Conservation (phyloP, 2,888 invertebrate species). For the Tridacna gigas region DNA sequence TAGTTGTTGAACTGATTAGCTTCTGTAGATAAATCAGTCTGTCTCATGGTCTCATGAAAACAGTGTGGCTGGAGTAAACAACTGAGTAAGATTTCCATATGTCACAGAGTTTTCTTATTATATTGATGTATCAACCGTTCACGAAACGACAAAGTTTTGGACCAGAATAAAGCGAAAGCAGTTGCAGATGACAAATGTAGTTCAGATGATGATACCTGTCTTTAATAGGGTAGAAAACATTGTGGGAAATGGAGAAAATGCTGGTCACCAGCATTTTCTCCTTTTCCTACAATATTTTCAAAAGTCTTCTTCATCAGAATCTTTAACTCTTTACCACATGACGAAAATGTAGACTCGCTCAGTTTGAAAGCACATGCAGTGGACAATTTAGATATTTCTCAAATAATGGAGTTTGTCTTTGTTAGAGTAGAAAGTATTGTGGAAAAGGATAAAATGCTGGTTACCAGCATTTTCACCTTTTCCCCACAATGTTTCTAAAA, state of each 20-base stretch:
- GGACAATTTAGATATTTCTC: background rate
- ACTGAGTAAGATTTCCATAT: too few species aligned
- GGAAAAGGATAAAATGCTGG: background rate
- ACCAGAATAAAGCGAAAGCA: too few species aligned
- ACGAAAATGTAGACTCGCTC: background rate
- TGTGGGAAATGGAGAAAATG: background rate
- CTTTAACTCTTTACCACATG: background rate
- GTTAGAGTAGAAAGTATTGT: background rate
- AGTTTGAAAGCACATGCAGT: background rate
- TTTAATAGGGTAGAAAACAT: background rate
- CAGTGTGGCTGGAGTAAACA: too few species aligned
- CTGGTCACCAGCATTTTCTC: background rate
- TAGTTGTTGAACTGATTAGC: too few species aligned
- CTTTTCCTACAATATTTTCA: background rate
- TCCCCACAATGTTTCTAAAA: background rate
- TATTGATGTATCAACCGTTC: too few species aligned
- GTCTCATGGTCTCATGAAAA: too few species aligned
- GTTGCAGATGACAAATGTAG: background rate
- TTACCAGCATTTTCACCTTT: background rate
- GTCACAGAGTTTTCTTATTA: too few species aligned
- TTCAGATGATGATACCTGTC: background rate
- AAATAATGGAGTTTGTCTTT: too few species aligned
- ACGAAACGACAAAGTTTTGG: background rate
- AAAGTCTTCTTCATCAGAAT: background rate
- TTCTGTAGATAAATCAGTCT: too few species aligned